A percentile compares a stretch with the other conserved stretches of the same genome.
Conservation (phyloP, 2,113 vertebrate species). For the human (Homo sapiens) region DNA sequence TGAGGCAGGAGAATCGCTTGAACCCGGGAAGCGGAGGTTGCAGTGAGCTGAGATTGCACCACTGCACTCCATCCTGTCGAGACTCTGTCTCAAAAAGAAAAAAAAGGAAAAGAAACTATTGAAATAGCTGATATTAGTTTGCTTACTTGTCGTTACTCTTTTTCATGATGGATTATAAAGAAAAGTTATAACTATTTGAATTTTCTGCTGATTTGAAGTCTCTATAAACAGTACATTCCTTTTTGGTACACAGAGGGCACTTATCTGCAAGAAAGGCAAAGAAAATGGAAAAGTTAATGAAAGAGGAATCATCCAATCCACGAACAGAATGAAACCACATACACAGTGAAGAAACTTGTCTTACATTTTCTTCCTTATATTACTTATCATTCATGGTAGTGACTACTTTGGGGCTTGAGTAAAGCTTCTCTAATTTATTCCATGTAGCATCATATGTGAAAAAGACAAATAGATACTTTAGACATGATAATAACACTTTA, state of each 20-base stretch:
- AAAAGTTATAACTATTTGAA: constrained; percentile 5
- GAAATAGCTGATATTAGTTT: not conserved
- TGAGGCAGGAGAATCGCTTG: too few relatives aligned
- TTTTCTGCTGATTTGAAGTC: constrained; percentile 25
- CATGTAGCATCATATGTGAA: not conserved
- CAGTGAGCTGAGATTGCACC: too few relatives aligned
- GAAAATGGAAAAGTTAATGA: not conserved
- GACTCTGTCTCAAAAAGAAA: too few relatives aligned
- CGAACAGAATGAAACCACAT: not conserved
- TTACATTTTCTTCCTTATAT: not conserved
- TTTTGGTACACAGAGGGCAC: not conserved
- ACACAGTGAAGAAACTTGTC: not conserved
- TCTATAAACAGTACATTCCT: not conserved
- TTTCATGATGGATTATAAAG: not conserved
- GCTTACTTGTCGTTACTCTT: not conserved
- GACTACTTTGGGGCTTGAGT: not conserved
- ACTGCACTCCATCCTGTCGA: too few relatives aligned
- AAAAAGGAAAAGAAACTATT: not conserved
- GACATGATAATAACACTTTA: not conserved
- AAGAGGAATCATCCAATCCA: not conserved
- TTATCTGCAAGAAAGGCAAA: constrained; percentile 14
- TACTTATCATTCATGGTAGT: not conserved
- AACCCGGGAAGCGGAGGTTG: too few relatives aligned
- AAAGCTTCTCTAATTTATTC: constrained; percentile 7
- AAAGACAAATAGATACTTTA: not conserved